phyloP scores from a whole-genome alignment of 2,888 invertebrate species.

The Netelia fuscicornis region DNA sequence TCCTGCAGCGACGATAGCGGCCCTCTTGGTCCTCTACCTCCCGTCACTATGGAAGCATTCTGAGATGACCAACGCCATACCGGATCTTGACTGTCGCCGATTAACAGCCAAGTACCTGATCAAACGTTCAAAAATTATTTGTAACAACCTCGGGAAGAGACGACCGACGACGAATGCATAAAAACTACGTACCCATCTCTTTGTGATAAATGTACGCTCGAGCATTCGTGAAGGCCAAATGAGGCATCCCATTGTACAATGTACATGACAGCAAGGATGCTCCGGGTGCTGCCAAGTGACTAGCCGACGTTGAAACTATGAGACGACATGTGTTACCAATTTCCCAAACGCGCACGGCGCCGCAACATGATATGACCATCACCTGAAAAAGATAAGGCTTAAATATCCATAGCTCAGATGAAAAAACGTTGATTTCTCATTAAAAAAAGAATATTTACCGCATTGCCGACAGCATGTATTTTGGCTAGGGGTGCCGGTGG shows the following conservation, averaged over 20 bases:
- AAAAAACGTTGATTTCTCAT: conserved; percentile 6
- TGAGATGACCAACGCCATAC: conserved; percentile 84
- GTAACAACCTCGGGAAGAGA: not conserved
- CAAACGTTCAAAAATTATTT: conserved; percentile 14
- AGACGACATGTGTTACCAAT: conserved; percentile 80
- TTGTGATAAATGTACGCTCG: conserved; percentile 93
- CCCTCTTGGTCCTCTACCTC: conserved; percentile 80
- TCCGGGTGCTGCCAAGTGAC: conserved; percentile 81
- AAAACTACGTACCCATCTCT: conserved; percentile 89
- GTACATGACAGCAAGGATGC: conserved; percentile 80
- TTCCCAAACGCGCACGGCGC: conserved; percentile 84
- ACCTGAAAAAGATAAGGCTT: conserved; percentile 72
- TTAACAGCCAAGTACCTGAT: conserved; percentile 85
- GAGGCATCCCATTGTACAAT: conserved; percentile 90
- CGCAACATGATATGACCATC: conserved; percentile 83
- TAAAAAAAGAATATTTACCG: conserved; percentile 70
- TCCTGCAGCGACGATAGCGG: conserved; percentile 83
- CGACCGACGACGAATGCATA: not conserved
- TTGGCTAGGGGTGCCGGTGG: conserved; percentile 83
- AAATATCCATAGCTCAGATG: conserved; percentile 19
- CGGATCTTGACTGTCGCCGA: conserved; percentile 85
- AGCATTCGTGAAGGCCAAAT: conserved; percentile 94
- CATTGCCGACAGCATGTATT: conserved; percentile 82
- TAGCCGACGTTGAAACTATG: conserved; percentile 82
- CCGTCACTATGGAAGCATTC: conserved; percentile 79